These are phyloP conservation scores for Icerya purchasi DNA, from an alignment of 2,888 invertebrate genomes.

Conservation along the genomic window DNA sequence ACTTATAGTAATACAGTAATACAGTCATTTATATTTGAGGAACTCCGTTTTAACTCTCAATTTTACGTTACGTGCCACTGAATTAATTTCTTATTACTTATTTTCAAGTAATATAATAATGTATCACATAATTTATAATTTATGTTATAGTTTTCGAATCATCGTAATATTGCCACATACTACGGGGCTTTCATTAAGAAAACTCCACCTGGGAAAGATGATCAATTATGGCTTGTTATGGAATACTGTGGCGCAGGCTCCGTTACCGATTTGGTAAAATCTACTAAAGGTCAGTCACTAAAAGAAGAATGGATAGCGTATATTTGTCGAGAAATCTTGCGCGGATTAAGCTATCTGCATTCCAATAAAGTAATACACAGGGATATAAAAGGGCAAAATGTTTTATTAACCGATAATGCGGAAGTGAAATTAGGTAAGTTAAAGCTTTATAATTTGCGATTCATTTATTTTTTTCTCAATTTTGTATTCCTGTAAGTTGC, in stretches of 20 bases:
- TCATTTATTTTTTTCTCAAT: slow-evolving; percentile 36
- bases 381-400: slow-evolving; percentile 99
- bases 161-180: slow-evolving; percentile 98
- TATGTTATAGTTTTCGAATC: slow-evolving; percentile 61
- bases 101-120: too few relatives aligned
- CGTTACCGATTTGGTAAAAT: slow-evolving; percentile 97
- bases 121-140: too few relatives aligned
- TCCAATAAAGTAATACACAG: slow-evolving; percentile 97
- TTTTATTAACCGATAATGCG: slow-evolving; percentile 95
- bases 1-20: too few relatives aligned
- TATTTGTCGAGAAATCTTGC: slow-evolving; percentile 84
- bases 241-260: slow-evolving; percentile 99
- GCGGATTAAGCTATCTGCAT: slow-evolving; percentile 92
- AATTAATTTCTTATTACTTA: too few relatives aligned
- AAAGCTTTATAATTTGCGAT: too few relatives aligned
- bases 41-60: too few relatives aligned
- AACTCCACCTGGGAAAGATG: slow-evolving; percentile 94
- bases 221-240: slow-evolving; percentile 99
- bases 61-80: too few relatives aligned
- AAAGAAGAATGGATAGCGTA: slow-evolving; percentile 99
- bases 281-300: slow-evolving; percentile 90
- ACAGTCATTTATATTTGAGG: too few relatives aligned
- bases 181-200: slow-evolving; percentile 99
- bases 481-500: too few relatives aligned
- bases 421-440: slow-evolving; percentile 90